Evolutionary conservation across 2,888 invertebrate species (phyloP).

Genomic region (Hetaerina titia): DNA sequence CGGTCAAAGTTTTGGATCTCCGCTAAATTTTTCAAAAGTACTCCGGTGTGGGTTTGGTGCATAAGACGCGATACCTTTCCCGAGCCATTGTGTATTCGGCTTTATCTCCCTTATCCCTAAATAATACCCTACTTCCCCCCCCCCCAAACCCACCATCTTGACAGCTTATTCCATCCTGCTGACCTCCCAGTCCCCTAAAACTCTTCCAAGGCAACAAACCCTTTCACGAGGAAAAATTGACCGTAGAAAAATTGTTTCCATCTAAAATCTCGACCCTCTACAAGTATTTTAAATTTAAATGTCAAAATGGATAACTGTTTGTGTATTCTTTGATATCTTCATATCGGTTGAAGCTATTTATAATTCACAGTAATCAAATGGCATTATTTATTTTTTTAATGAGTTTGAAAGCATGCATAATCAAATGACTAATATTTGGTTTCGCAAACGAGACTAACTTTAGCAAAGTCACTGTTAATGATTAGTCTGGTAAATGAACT

Average conservation of each 20-base stretch:
- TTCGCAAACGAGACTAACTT: no score
- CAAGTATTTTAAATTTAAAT: neutral
- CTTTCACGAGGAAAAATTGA: neutral
- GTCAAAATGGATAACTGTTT: neutral
- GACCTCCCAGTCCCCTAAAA: neutral
- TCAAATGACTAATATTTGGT: no score
- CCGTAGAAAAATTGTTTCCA: neutral
- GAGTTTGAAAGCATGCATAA: no score
- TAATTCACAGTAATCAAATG: no score
- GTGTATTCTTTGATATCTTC: no score
- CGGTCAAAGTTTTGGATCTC: slow-evolving; percentile 53
- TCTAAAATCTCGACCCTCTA: neutral
- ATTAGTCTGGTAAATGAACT: no score
- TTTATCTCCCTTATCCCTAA: neutral
- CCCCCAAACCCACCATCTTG: neutral
- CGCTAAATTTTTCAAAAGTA: slow-evolving; percentile 18
- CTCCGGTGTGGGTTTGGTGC: neutral
- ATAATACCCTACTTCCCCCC: neutral
- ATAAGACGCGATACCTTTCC: neutral
- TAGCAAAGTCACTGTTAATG: no score
- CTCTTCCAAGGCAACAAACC: neutral
- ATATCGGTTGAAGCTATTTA: no score
- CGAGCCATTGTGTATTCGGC: neutral
- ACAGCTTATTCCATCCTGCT: neutral
- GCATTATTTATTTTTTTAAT: no score